Base-by-base conservation (phyloP, 2,113 vertebrate genomes). In the Etia nguti region DNA sequence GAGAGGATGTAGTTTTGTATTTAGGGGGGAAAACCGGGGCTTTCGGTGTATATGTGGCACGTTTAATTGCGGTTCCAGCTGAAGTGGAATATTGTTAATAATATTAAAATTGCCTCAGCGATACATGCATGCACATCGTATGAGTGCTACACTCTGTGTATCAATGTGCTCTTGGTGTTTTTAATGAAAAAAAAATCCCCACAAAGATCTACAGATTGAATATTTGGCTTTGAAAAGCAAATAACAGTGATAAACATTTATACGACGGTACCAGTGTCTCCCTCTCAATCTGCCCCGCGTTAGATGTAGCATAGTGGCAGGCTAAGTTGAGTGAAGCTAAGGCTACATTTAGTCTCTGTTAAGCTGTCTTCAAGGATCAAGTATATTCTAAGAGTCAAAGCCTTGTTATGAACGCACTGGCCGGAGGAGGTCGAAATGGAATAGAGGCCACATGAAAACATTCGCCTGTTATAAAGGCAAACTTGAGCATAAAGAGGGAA, bases 281-380 rank as follows among this genome's bases (percentile, higher is more conserved):
- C 43, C 82, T 20, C 54, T 38, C 89, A 86, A 55, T 88, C 88
- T 94, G 90, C 26, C 83, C 86, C 24, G 26, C 22, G 85, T 86
- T 89, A 82, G 84, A 89, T 92, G 92, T 88, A 94, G 91, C 93
- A 85, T 8, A 84, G 88, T 79, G 85, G 31, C 43, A 38, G 60
- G 92, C 89, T 94, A 92, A 89, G 86, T 65, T 84, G 87, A 86
- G 65, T 48, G 89, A 55, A 88, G 94, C 93, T 95, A 94, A 91
- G 55, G 92, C 90, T 93, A 89, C 88, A 91, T 60, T 46, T 29
- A 89, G 89, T 75, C 82, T 73, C 26, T 90, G 86, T 91, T 93
- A 93, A 94, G 91, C 93, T 88, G 82, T 79, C 90, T 92, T 91
- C 57, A 89, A 90, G 93, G 83, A 90, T 92, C 89, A 93, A 20